Evolutionary conservation across 2,888 invertebrate genomes (phyloP).

Genomic region (Mesochorus sp.): DNA sequence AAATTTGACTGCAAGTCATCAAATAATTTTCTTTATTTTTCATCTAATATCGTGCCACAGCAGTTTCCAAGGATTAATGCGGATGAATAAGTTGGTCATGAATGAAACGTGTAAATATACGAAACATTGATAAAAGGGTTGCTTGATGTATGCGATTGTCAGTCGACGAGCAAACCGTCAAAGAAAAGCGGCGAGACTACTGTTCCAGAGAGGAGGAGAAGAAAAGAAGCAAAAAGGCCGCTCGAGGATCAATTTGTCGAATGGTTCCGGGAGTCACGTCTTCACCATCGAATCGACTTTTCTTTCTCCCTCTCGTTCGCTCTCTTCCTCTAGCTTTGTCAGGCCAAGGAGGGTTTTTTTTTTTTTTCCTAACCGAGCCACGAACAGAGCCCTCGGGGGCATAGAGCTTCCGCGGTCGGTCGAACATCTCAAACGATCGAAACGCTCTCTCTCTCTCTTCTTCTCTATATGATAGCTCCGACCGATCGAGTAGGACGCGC

Average conservation of each 20-base stretch:
- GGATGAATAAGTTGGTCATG: neutral
- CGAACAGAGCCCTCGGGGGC: constrained; percentile 47
- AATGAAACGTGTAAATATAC: neutral
- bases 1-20: too few species aligned
- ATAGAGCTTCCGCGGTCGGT: constrained; percentile 38
- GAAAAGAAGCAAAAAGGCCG: constrained; percentile 25
- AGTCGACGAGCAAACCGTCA: constrained; percentile 7
- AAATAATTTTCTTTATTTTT: neutral
- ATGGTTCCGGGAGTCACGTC: constrained; percentile 49
- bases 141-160: constrained; percentile 11
- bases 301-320: neutral
- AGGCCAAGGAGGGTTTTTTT: constrained; percentile 22
- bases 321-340: neutral
- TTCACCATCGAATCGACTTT: constrained; percentile 39
- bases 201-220: constrained; percentile 14
- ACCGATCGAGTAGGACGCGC: constrained; percentile 23
- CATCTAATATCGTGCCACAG: neutral
- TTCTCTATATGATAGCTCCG: too few species aligned
- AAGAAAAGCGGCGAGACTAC: constrained; percentile 16
- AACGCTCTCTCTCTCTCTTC: constrained; percentile 20
- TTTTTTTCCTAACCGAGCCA: constrained; percentile 24
- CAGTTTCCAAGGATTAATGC: neutral
- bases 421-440: constrained; percentile 40
- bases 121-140: neutral
- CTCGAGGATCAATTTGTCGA: constrained; percentile 53